These are phyloP conservation scores for Agraylea sexmaculata DNA, from an alignment of 1,140 invertebrate species.

Conservation along the genomic window DNA sequence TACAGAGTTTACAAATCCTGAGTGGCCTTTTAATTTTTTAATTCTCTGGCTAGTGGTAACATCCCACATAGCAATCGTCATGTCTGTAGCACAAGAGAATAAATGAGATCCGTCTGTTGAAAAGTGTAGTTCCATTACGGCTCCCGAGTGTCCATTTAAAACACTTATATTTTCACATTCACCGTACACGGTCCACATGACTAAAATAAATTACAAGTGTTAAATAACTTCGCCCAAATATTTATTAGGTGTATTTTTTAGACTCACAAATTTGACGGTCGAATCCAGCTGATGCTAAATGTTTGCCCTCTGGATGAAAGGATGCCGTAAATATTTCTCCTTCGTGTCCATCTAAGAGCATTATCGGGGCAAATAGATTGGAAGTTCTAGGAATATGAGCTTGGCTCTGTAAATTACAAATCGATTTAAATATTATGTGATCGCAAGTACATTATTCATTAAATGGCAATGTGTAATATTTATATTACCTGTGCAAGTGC, in stretches of 20 bases:
- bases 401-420: slow-evolving; percentile 30
- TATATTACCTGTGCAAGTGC: background rate
- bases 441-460: background rate
- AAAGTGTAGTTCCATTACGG: slow-evolving; percentile 91
- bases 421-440: background rate
- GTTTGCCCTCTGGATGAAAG: slow-evolving; percentile 93
- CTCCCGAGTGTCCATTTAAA: slow-evolving; percentile 90
- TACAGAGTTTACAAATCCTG: slow-evolving; percentile 79
- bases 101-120: slow-evolving; percentile 84
- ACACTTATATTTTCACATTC: slow-evolving; percentile 95
- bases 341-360: slow-evolving; percentile 93
- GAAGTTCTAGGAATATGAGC: slow-evolving; percentile 67
- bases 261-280: slow-evolving; percentile 91
- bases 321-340: slow-evolving; percentile 89
- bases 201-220: slow-evolving; percentile 41
- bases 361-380: slow-evolving; percentile 83
- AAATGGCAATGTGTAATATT: slow-evolving; percentile 1
- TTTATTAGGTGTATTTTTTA: slow-evolving; percentile 4
- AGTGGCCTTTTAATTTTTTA: slow-evolving; percentile 87
- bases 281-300: slow-evolving; percentile 90
- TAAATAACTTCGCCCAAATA: background rate
- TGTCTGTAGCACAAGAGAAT: slow-evolving; percentile 91
- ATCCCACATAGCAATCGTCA: slow-evolving; percentile 93
- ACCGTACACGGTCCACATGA: slow-evolving; percentile 94
- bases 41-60: slow-evolving; percentile 73